phyloP scores from a whole-genome alignment of 2,888 invertebrate genomes.

The Nomada fucata region DNA sequence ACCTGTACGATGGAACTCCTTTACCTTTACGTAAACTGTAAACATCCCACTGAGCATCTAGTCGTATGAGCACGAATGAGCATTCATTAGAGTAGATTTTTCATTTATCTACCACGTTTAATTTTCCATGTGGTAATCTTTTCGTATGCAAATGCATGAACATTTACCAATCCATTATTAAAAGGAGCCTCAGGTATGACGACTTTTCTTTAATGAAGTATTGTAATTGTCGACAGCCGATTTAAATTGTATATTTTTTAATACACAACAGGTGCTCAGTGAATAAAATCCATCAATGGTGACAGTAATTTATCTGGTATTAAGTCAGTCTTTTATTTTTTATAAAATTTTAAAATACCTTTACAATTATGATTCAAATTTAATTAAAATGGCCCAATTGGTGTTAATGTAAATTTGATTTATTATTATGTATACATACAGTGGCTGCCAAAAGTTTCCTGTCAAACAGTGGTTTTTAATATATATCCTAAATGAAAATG shows the following conservation, averaged over 20 bases:
- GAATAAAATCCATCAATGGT: too few relatives aligned
- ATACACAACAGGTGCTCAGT: neutral
- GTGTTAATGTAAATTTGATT: too few relatives aligned
- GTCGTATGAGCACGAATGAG: neutral
- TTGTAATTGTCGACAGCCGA: neutral
- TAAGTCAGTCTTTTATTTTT: too few relatives aligned
- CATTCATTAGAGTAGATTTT: constrained; percentile 8
- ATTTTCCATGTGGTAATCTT: constrained; percentile 2
- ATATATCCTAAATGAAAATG: too few relatives aligned
- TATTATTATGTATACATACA: too few relatives aligned
- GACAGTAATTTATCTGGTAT: too few relatives aligned
- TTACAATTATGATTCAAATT: too few relatives aligned
- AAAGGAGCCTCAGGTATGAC: neutral
- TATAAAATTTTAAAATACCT: too few relatives aligned
- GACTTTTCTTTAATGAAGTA: neutral
- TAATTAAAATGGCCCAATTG: too few relatives aligned
- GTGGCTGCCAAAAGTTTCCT: too few relatives aligned
- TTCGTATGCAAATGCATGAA: constrained; percentile 18
- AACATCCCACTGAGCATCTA: constrained; percentile 28
- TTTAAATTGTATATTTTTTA: constrained; percentile 5
- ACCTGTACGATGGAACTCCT: neutral
- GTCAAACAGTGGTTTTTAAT: too few relatives aligned
- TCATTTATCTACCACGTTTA: neutral
- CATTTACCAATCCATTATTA: neutral
- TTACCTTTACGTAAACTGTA: constrained; percentile 35